Percentiles rank a stretch among this genome's conserved stretches.
phyloP scores from a whole-genome alignment of 2,113 vertebrate genomes.

The Ptyas mucosa region DNA sequence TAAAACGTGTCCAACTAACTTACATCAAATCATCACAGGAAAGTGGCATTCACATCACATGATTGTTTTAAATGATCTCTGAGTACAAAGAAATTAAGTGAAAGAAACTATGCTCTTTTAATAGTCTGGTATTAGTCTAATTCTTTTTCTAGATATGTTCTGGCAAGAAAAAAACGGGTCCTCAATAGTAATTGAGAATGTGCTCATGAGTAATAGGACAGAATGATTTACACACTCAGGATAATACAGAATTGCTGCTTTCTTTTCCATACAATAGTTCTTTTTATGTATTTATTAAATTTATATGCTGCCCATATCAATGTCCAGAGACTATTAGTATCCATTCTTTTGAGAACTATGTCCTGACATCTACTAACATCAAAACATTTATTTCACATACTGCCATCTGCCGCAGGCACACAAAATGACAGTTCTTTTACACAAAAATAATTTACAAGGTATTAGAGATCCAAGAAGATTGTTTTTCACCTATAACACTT shows the following conservation, averaged over 20 bases:
- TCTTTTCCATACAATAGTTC: background rate
- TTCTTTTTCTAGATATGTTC: background rate
- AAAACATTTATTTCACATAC: background rate
- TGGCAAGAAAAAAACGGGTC: background rate
- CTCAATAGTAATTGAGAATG: background rate
- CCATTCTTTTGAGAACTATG: background rate
- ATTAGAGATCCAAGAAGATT: background rate
- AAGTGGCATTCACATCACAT: background rate
- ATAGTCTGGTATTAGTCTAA: background rate
- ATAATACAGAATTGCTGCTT: background rate
- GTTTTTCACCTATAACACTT: background rate
- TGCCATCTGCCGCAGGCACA: constrained; percentile 38
- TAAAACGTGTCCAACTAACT: background rate
- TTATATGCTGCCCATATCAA: background rate
- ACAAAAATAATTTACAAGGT: background rate
- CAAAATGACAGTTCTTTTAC: constrained; percentile 1
- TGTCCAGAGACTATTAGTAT: background rate
- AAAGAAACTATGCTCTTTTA: background rate
- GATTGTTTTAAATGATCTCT: background rate
- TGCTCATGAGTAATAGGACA: background rate
- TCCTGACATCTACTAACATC: background rate
- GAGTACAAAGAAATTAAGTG: background rate
- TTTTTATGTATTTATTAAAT: background rate
- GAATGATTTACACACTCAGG: background rate
- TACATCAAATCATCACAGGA: background rate